Percentiles rank a stretch among this genome's conserved stretches.
These are phyloP conservation scores for Liodrosophila aerea DNA, from an alignment of 2,888 invertebrate genomes.

Conservation along the genomic window DNA sequence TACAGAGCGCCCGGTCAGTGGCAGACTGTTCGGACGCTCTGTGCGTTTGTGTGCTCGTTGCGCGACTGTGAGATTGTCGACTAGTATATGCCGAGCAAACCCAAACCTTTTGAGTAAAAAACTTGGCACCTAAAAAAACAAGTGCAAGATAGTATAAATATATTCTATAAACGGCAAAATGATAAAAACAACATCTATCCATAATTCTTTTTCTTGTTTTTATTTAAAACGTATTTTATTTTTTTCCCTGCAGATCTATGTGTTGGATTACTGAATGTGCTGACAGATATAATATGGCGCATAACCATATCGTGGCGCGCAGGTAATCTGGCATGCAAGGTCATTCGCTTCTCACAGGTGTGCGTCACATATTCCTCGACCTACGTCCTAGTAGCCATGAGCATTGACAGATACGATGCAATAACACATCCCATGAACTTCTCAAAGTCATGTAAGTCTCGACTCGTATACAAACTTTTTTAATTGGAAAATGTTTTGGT, in stretches of 20 bases:
- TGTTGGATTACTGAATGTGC: constrained; percentile 93
- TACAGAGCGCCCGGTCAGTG: no score
- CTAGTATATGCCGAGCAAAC: no score
- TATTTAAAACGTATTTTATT: background rate
- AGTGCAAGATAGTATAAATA: no score
- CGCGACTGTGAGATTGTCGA: no score
- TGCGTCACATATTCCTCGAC: constrained; percentile 96
- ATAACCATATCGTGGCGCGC: constrained; percentile 95
- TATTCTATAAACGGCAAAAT: no score
- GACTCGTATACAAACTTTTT: constrained; percentile 62
- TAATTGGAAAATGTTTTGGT: constrained; percentile 67
- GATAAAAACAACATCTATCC: no score
- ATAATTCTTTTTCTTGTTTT: no score
- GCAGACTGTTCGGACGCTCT: no score
- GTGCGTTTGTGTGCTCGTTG: no score
- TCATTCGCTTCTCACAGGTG: constrained; percentile 92
- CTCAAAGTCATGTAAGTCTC: constrained; percentile 94
- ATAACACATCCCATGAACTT: constrained; percentile 98
- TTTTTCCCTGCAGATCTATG: constrained; percentile 87
- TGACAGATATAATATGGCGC: constrained; percentile 94
- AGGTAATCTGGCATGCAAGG: constrained; percentile 93
- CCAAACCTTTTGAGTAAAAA: no score
- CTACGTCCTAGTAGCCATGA: constrained; percentile 94
- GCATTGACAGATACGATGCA: constrained; percentile 96
- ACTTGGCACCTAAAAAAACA: no score